These are phyloP conservation scores for Notodonta ziczac DNA, from an alignment of 2,888 invertebrate species.

Conservation along the genomic window DNA sequence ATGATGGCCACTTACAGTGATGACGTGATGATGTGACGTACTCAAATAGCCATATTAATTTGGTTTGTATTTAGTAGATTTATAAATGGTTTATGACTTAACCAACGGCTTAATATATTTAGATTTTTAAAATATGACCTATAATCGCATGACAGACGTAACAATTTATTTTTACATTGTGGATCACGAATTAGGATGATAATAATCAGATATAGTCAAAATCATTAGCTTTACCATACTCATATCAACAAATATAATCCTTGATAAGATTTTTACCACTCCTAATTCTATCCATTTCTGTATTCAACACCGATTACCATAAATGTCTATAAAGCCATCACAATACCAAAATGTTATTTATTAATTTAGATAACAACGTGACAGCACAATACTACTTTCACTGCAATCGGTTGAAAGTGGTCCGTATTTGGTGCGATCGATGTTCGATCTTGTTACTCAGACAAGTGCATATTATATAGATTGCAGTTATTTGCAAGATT, in stretches of 20 bases:
- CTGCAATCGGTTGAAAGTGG: slow-evolving; percentile 3
- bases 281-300: neutral
- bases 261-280: too few relatives aligned
- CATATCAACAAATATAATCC: too few relatives aligned
- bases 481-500: neutral
- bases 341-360: neutral
- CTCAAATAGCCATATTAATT: too few relatives aligned
- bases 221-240: too few relatives aligned
- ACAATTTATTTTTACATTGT: too few relatives aligned
- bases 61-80: too few relatives aligned
- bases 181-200: too few relatives aligned
- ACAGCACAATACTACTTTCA: slow-evolving; percentile 5
- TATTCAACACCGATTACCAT: neutral
- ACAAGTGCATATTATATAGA: neutral
- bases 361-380: neutral
- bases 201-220: too few relatives aligned
- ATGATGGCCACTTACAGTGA: neutral
- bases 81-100: too few relatives aligned
- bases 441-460: neutral
- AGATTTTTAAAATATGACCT: too few relatives aligned
- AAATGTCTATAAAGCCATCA: neutral
- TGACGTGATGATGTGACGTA: neutral
- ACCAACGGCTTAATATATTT: too few relatives aligned
- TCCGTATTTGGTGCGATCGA: neutral
- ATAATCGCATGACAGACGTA: too few relatives aligned